phyloP scores from a whole-genome alignment of 1,140 invertebrate genomes.

The Ephestia elutella region DNA sequence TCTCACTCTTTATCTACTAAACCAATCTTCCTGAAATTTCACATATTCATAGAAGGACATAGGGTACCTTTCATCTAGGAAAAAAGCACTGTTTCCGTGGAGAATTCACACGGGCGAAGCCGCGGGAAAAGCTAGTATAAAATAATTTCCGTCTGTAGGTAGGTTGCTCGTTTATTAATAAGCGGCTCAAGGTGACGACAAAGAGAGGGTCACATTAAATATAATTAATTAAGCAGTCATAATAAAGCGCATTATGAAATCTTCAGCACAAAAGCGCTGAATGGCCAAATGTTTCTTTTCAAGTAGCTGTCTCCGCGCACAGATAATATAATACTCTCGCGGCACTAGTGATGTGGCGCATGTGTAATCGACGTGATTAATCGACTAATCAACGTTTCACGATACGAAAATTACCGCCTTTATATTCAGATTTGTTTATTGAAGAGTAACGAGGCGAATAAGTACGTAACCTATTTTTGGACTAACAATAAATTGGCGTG shows the following conservation, averaged over 20 bases:
- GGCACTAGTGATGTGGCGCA: slow-evolving; percentile 40
- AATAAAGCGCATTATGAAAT: slow-evolving; percentile 41
- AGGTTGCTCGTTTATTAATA: not conserved
- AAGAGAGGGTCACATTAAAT: slow-evolving; percentile 45
- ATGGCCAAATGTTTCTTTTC: slow-evolving; percentile 33
- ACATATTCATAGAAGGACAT: no score
- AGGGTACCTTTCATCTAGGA: no score
- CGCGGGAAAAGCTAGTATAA: no score
- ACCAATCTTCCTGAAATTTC: no score
- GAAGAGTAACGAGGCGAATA: not conserved
- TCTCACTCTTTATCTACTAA: no score
- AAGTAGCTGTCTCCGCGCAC: slow-evolving; percentile 25
- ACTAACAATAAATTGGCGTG: no score
- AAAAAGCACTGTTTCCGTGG: no score
- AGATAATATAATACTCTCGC: slow-evolving; percentile 8
- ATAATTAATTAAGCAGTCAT: slow-evolving; percentile 60
- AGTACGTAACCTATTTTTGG: no score
- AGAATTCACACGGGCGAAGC: no score
- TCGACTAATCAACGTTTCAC: slow-evolving; percentile 24
- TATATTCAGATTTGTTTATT: slow-evolving; percentile 7
- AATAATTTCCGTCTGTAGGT: not conserved
- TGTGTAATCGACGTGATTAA: slow-evolving; percentile 35
- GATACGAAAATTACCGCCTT: slow-evolving; percentile 15
- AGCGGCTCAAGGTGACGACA: slow-evolving; percentile 5
- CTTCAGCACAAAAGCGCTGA: slow-evolving; percentile 32